Evolutionary conservation across 2,797 vertebrate genomes (phyloP), one percentile per base, ranked within the genome.

Genomic region (Neosalanx taihuensis): DNA sequence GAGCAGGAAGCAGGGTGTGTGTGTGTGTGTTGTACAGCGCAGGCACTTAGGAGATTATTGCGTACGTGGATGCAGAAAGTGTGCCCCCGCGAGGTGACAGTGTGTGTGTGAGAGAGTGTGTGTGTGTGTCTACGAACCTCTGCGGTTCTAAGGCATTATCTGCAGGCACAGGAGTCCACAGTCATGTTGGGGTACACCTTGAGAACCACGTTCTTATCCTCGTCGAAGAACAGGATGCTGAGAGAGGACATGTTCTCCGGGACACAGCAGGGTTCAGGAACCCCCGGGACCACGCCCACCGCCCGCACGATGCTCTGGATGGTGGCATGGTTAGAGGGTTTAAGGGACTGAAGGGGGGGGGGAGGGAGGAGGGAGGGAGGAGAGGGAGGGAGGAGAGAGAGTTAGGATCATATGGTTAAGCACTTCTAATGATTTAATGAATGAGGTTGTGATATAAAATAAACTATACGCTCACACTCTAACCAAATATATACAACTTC

Each of bases 101-200:
- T 20, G 61, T 33, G 61, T 64, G 76, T 59, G 49, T 9, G 61
- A 31, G 60, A 15, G 71, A 15, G 68, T 75, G 63, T 63, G 9
- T 41, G 31, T 23, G 69, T 30, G 64, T 72, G 62, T 33, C 35
- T 73, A 58, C 53, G 57, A 6, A 65, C 30, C 9, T 4, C 56
- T 13, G 61, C 30, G 29, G 29, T 29, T 3, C 7, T 2, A 5
- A 20, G 12, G 26, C 26, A 81, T 93, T 96, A 99, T 95, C 96
- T 93, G 85, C 97, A 99, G 0, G 94, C 96, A 7, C 98, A 99
- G 33, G 95, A 97, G 70, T 98, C 96, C 69, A 97, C 98, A 72
- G 95, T 97, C 98, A 99, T 99, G 90, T 97, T 98, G 77, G 97
- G 96, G 77, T 99, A 99, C 18, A 97, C 95, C 81, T 99, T 99